Evolutionary conservation across 2,113 vertebrate species (phyloP), one percentile per base, ranked within the genome.

Genomic region (Pangasianodon hypophthalmus): DNA sequence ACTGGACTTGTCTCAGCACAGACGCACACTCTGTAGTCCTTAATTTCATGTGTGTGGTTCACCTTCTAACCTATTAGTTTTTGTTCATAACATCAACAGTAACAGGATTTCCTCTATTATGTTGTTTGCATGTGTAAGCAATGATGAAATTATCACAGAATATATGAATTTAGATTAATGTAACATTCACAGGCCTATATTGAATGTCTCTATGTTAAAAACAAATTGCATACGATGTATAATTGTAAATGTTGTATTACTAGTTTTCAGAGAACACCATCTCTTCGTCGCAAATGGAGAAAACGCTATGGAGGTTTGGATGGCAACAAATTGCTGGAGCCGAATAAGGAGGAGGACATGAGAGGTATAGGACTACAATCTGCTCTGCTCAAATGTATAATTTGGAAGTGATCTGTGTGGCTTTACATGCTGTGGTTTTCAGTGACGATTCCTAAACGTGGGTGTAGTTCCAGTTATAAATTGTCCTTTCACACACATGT

Each of bases 221-320:
- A 46, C 13, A 64, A 67, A 86, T n/a, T 32, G 58, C 7, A 85
- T 62, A n/a, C 0, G 1, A 69, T 37, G 13, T 69, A 18, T 86
- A 32, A 80, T 50, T 46, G 3, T 29, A n/a, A 79, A 44, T 60
- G 56, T 80, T 82, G 6, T 26, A 29, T 82, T 64, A 58, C 13
- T 54, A 96, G 95, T 92, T 95, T 96, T 81, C 95, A 95, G 93
- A 95, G 95, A 85, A 96, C 94, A 4, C 94, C 95, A 0, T 95
- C 95, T 60, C 92, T 95, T 71, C 92, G 94, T 84, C 94, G 94
- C 13, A 96, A 96, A 89, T 96, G 95, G 95, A 95, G 94, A 91
- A 96, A 95, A 84, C 94, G 94, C 9, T 95, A 96, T n/a, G 95
- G 95, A n/a, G 95, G 94, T 14, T 88, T 96, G 91, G 95, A 96